Conservation (phyloP, 2,113 vertebrate genomes). For the Jaculus jaculus region DNA sequence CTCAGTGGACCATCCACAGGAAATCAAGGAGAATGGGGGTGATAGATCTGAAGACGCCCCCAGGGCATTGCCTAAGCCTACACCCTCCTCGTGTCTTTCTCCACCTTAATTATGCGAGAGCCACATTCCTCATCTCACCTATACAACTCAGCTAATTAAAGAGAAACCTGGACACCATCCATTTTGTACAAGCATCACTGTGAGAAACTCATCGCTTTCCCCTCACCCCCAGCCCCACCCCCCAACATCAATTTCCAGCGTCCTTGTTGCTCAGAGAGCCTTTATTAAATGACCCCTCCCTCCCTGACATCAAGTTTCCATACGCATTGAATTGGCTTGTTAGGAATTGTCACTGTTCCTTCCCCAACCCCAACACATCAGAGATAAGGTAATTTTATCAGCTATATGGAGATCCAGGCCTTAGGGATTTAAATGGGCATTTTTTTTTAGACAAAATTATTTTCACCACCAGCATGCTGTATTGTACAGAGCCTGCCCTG, state of each 20-base stretch:
- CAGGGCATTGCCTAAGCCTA: neutral
- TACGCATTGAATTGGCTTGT: neutral
- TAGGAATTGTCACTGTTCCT: neutral
- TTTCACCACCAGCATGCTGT: constrained; percentile 36
- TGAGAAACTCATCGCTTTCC: neutral
- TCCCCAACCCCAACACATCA: neutral
- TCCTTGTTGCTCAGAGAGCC: neutral
- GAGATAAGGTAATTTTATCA: neutral
- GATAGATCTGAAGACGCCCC: neutral
- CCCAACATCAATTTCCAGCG: neutral
- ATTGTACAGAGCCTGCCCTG: constrained; percentile 21
- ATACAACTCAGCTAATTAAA: neutral
- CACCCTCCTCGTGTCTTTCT: neutral
- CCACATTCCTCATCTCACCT: neutral
- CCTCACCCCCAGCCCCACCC: neutral
- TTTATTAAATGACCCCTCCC: neutral
- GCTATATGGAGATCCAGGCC: neutral
- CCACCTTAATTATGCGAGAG: neutral
- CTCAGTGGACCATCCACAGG: neutral
- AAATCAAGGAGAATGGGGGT: rapidly evolving
- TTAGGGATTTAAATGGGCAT: constrained; percentile 19
- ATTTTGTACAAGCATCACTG: neutral
- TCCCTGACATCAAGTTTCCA: no score
- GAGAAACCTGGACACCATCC: neutral
- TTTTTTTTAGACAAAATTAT: constrained; percentile 51